Percentiles rank a stretch among this genome's conserved stretches.
Evolutionary conservation across 2,113 vertebrate species (phyloP).

Genomic region (Nymphicus hollandicus): DNA sequence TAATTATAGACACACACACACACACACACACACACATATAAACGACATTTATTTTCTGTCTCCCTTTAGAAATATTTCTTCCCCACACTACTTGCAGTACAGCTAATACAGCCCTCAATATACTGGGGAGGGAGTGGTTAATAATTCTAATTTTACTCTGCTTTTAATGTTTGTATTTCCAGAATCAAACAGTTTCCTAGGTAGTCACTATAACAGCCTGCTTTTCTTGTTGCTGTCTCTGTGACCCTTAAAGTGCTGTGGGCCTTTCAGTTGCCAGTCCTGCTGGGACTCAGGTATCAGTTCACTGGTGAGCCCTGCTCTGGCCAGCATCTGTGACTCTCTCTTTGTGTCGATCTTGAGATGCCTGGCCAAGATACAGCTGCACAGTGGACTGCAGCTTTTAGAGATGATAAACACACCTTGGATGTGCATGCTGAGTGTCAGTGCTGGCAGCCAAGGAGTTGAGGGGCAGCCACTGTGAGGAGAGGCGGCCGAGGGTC

Average conservation of each 20-base stretch:
- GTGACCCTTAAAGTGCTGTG: background rate
- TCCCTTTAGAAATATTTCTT: background rate
- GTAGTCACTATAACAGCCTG: background rate
- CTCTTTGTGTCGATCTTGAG: fast-evolving
- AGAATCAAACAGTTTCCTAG: background rate
- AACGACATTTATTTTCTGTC: background rate
- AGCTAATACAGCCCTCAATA: background rate
- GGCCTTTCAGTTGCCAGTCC: background rate
- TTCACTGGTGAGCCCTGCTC: background rate
- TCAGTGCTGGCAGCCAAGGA: background rate
- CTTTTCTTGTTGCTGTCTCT: background rate
- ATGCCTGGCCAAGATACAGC: background rate
- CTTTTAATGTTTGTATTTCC: background rate
- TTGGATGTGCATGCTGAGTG: background rate
- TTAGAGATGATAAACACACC: background rate
- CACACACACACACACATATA: background rate
- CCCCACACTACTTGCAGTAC: background rate
- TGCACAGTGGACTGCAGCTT: background rate
- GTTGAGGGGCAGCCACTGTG: background rate
- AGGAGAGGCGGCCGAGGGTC: background rate
- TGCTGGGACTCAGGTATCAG: background rate
- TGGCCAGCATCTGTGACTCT: fast-evolving
- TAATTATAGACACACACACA: background rate
- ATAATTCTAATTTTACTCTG: background rate
- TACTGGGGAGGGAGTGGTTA: background rate